phyloP scores from a whole-genome alignment of 2,113 vertebrate genomes.

The Anthoscopus minutus region DNA sequence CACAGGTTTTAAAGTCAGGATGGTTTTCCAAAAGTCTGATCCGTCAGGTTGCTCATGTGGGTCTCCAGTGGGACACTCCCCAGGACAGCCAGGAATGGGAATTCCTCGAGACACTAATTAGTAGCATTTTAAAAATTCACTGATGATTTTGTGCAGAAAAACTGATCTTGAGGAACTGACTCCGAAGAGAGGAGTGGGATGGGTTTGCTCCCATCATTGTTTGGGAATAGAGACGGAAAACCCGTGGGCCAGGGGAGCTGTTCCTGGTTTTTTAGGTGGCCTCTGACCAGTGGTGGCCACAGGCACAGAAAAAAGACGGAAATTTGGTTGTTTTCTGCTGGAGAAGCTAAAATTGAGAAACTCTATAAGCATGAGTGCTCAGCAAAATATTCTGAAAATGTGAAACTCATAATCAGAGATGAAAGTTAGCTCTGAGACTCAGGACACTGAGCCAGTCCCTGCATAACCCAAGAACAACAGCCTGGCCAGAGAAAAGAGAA shows the following conservation, averaged over 20 bases:
- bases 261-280: background rate
- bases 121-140: background rate
- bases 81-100: background rate
- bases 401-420: too few species aligned
- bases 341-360: too few species aligned
- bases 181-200: background rate
- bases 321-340: background rate
- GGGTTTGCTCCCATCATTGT: background rate
- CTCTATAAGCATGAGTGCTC: too few species aligned
- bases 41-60: accelerated
- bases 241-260: background rate
- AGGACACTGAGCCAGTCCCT: too few species aligned
- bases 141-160: background rate
- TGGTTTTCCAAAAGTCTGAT: background rate
- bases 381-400: too few species aligned
- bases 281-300: background rate
- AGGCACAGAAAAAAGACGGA: background rate
- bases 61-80: background rate
- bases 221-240: background rate
- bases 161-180: background rate
- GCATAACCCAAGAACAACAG: too few species aligned
- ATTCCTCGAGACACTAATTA: background rate
- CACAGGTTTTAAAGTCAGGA: background rate
- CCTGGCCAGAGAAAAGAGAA: too few species aligned
- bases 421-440: too few species aligned